Percentiles rank a stretch among this genome's conserved stretches.
Evolutionary conservation across 1,140 invertebrate species (phyloP).

Genomic region (Holcopasites calliopsidis): DNA sequence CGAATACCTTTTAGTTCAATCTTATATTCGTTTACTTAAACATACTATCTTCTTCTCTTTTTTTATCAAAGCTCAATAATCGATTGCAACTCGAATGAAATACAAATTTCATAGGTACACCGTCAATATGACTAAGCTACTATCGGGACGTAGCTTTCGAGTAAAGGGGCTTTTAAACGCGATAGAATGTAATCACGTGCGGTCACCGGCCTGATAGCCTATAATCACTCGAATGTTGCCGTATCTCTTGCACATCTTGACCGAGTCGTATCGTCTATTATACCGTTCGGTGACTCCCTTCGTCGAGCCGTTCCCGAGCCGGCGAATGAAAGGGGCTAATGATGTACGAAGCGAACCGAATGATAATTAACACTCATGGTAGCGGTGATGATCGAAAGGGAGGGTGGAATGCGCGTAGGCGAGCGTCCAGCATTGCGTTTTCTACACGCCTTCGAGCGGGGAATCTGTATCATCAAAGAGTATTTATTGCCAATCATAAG

Average conservation of each 20-base stretch:
- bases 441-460: not conserved
- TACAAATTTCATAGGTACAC: too few relatives aligned
- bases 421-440: slow-evolving; percentile 18
- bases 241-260: slow-evolving; percentile 58
- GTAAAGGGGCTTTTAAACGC: not conserved
- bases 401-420: slow-evolving; percentile 57
- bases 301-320: slow-evolving; percentile 22
- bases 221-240: slow-evolving; percentile 7
- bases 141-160: not conserved
- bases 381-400: slow-evolving; percentile 58
- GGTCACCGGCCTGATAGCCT: slow-evolving; percentile 15
- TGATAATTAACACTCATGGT: slow-evolving; percentile 61
- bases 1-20: too few relatives aligned
- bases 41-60: too few relatives aligned
- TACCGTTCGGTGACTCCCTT: slow-evolving; percentile 26
- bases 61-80: too few relatives aligned
- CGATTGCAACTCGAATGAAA: too few relatives aligned
- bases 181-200: slow-evolving; percentile 40
- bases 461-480: slow-evolving; percentile 35
- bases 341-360: slow-evolving; percentile 60
- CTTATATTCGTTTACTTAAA: too few relatives aligned
- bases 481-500: not conserved
- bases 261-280: slow-evolving; percentile 38
- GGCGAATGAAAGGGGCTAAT: slow-evolving; percentile 61
- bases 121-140: too few relatives aligned